Percentiles rank a stretch among this genome's conserved stretches.
Conservation (phyloP, 2,888 invertebrate genomes). For the Pachycephus smyrnensis region DNA sequence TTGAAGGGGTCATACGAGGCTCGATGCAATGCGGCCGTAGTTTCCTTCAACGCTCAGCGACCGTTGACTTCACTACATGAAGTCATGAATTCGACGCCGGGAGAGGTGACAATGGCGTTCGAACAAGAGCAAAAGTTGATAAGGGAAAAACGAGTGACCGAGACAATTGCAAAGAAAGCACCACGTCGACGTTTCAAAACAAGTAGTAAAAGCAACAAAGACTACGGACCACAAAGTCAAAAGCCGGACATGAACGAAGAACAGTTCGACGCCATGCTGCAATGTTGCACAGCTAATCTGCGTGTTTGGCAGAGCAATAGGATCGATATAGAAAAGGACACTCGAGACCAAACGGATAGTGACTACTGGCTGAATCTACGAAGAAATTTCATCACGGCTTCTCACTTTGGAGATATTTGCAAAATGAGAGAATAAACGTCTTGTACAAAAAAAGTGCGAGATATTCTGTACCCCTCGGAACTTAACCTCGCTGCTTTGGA, state of each 20-base stretch:
- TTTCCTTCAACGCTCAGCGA: slow-evolving; percentile 48
- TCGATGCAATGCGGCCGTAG: slow-evolving; percentile 48
- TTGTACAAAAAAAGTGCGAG: slow-evolving; percentile 18
- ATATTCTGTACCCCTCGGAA: slow-evolving; percentile 22
- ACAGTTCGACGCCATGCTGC: slow-evolving; percentile 4
- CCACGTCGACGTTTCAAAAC: slow-evolving; percentile 1
- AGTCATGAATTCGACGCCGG: neutral
- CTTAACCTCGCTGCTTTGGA: too few species aligned
- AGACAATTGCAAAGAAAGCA: slow-evolving; percentile 13
- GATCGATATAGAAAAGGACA: slow-evolving; percentile 25
- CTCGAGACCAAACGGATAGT: slow-evolving; percentile 22
- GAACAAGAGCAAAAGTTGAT: neutral
- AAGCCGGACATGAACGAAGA: slow-evolving; percentile 27
- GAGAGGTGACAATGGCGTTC: neutral
- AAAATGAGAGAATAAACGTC: slow-evolving; percentile 21
- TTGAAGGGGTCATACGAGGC: slow-evolving; percentile 48
- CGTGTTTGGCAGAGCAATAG: slow-evolving; percentile 21
- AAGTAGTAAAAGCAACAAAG: slow-evolving; percentile 17
- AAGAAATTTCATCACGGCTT: slow-evolving; percentile 30
- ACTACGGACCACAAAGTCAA: slow-evolving; percentile 31
- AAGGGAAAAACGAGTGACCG: slow-evolving; percentile 2
- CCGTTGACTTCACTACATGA: slow-evolving; percentile 13
- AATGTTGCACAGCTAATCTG: slow-evolving; percentile 25
- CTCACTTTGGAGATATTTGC: slow-evolving; percentile 31
- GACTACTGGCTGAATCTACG: slow-evolving; percentile 27